Base-by-base conservation (phyloP, 2,888 invertebrate genomes). In the Thera obeliscata region DNA sequence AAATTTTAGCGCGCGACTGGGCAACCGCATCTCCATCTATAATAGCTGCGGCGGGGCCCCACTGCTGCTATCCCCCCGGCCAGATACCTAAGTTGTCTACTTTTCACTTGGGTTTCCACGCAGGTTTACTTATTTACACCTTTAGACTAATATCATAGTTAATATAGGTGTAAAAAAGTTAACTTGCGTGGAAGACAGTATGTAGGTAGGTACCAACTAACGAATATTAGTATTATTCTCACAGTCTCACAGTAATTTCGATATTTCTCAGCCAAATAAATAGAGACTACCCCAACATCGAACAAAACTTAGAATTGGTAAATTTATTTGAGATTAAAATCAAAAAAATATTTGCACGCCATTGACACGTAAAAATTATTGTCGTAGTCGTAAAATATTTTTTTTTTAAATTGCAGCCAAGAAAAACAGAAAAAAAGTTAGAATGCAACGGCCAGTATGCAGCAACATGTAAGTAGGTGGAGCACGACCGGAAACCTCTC, bases 161-260 rank as follows among this genome's bases (percentile, higher is more conserved):
- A 22, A 22, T 22, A 22, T 1, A 22, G 22, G 22, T 22, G 22
- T 22, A 22, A 22, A 22, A 22, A 22, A 22, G 22, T 22, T 38
- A 38, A 3, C 38, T 38, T 4, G 38, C 5, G 22, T 38, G 5
- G 38, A 38, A 5, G 38, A 3, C 38, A 38, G 9, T 2, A 35
- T 9, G 38, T 63, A 56, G 63, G 50, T 50, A 50, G 56, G 36
- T 56, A 67, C 52, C 57, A 57, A 54, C 74, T 77, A 73, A 77
- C 77, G 67, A 73, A 67, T 78, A 55, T 12, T 22, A 22, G 22
- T 22, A 22, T 1, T 22, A 22, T 22, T 22, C 22, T 50, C 2
- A 22, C 3, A 73, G 70, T 67, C 71, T 74, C 81, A 90, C 90
- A 76, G 78, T 84, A 90, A 91, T 89, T 91, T 91, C 82, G 88